These are phyloP conservation scores for Phaedon cochleariae DNA, from an alignment of 2,888 invertebrate genomes.

Conservation along the genomic window DNA sequence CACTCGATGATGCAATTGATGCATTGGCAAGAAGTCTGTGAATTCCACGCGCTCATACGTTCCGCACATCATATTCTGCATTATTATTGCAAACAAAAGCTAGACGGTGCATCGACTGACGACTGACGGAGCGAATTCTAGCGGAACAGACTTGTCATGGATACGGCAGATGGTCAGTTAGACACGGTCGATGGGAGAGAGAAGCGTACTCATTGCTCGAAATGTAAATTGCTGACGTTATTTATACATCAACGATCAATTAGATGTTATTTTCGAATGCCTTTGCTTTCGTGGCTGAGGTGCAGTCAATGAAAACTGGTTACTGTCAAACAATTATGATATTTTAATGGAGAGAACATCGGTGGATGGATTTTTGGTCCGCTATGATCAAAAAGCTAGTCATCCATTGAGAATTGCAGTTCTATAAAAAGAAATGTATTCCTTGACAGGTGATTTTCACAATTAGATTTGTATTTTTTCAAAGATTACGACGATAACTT, in stretches of 20 bases:
- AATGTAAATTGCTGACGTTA: slow-evolving; percentile 17
- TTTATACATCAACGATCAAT: slow-evolving; percentile 27
- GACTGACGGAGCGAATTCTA: background rate
- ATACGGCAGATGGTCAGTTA: background rate
- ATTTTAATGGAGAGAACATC: background rate
- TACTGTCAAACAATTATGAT: background rate
- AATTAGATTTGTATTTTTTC: too few relatives aligned
- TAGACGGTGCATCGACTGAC: background rate
- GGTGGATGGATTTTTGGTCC: too few relatives aligned
- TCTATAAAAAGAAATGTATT: too few relatives aligned
- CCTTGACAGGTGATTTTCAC: too few relatives aligned
- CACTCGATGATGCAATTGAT: too few relatives aligned
- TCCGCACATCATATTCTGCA: too few relatives aligned
- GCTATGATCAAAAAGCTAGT: too few relatives aligned
- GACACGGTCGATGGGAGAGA: background rate
- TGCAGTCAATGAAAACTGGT: background rate
- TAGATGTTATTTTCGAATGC: slow-evolving; percentile 18
- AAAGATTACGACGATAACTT: too few relatives aligned
- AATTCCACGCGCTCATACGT: too few relatives aligned
- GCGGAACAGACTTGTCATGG: background rate
- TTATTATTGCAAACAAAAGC: background rate
- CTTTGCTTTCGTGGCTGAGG: background rate
- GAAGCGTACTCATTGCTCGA: background rate
- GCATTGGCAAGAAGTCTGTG: too few relatives aligned
- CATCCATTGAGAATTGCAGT: too few relatives aligned